Evolutionary conservation across 2,888 invertebrate species (phyloP), one percentile per base, ranked within the genome.

Genomic region (Sycophila texana): DNA sequence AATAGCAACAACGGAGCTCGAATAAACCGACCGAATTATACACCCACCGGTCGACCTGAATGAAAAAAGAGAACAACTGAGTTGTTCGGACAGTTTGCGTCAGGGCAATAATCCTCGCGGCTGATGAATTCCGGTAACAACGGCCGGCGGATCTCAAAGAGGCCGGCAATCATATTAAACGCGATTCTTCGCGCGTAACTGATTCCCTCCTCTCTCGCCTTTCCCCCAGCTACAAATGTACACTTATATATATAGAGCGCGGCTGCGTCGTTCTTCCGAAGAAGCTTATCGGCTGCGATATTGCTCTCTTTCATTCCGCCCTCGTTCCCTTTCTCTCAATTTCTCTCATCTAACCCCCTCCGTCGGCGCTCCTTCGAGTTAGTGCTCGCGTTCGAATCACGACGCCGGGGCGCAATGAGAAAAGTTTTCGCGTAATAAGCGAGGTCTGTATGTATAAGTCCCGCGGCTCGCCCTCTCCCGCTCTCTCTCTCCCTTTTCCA

Each of bases 371-470:
- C 39, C 53, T 30, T 30, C 55, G 65, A 55, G 55, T 57, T 55
- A 39, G 30, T 53, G 63, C 63, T 18, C 83, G 81, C 80, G 80
- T 83, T 83, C 82, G 78, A 84, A 84, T 76, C 61, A 79, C 78
- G 82, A 16, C 26, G 79, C 80, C 77, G 82, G 77, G 74, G 80
- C 83, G 84, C 84, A 87, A 88, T 88, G 87, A 88, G 88, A 88
- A 88, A 88, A 88, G 87, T 88, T 88, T 87, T 83, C 83, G 82
- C 82, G 86, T 85, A 87, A 88, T 88, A 87, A 88, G 85, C 86
- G 84, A 83, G 81, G 83, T 80, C 77, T 82, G 79, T 76, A 74
- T 65, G 57, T 65, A 22, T 57, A 58, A 66, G 77, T 70, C 74
- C 58, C 66, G 74, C 30, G 53, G 65, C 30, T 47, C 39, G 1